Evolutionary conservation across 2,113 vertebrate genomes (phyloP), one percentile per base, ranked within the genome.

Genomic region (Mus musculus): DNA sequence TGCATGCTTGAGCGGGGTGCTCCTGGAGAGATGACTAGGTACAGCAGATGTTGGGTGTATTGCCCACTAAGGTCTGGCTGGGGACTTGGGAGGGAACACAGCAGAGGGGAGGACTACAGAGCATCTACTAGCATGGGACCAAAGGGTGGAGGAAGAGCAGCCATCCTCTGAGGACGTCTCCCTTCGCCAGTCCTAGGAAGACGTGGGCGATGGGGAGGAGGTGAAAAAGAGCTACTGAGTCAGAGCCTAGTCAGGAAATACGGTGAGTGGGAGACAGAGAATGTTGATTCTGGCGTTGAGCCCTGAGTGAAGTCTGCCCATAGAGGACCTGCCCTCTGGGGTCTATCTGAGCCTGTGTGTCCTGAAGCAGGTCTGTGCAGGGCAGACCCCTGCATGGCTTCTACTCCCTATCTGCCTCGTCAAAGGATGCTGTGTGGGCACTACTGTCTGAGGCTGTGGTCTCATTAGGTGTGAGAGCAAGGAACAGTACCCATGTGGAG

Each of bases 401-500:
- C 17, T 22, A 1, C 46, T n/a, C 20, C 26, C 49, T 17, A 30
- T 52, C 14, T 89, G 36, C 46, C 49, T 56, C 22, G 61, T 0
- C 4, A 80, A 67, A 56, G 14, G 52, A 2, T 59, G 52, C 52
- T 17, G 0, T 39, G 16, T 19, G 28, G 61, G 3, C 8, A 14
- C 39, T 28, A 30, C 59, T 24, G 36, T 49, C 52, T 46, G 36
- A 16, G 13, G 49, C 42, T 75, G 4, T 5, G 13, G 90, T 7
- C 28, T 80, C 73, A 0, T 7, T 22, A 7, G 20, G 16, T 46
- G 46, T 28, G 14, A 61, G 33, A 65, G 56, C 59, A 49, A 52
- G 63, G 78, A 78, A 4, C 56, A 3, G 2, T 4, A 12, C 12
- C 0, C 12, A 0, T 30, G 39, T 36, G 75, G 42, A 1, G 80